Base-by-base conservation (phyloP, 2,113 vertebrate genomes). In the Cynocephalus volans region DNA sequence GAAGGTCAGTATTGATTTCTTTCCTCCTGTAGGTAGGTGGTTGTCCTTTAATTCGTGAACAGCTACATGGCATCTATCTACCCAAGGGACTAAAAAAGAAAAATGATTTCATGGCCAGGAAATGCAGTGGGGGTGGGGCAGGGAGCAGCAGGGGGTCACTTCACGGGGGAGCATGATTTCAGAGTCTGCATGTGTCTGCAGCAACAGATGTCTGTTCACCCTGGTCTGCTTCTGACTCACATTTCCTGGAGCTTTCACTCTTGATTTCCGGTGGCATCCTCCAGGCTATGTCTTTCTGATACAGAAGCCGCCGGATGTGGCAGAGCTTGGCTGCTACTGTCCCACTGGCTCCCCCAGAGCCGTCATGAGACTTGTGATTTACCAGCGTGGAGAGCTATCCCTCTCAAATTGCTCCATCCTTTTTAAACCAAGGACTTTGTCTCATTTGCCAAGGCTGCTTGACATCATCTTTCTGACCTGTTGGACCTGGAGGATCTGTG, bases 341-440 rank as follows among this genome's bases (percentile, higher is more conserved):
- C 33, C 36, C 21, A 9, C 17, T 24, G 23, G 0, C 26, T 31
- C 79, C 6, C 23, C 3, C 28, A 0, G 36, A 72, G 33, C 73
- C 3, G 18, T 52, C 83, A 3, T 0, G 36, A 83, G 69, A 64
- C 58, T 8, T 18, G 3, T 1, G 21, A 56, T 75, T n/a, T 36
- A 0, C 54, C 33, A 13, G 26, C 36, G 64, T 1, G 3, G 6
- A 75, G 50, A 17, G 28, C 36, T 13, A 4, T 5, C 45, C 36
- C 36, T 52, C n/a, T 10, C 67, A 14, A 5, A 15, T 0, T 0
- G 6, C 56, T 4, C 73, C 8, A 4, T 31, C 48, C 0, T 11
- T 64, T 36, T 12, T 11, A n/a, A 50, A 24, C 4, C 33, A 0
- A 31, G 58, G 60, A n/a, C 65, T 9, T 36, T 15, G 52, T 85